phyloP scores from a whole-genome alignment of 2,113 vertebrate species.

The Promerops cafer region DNA sequence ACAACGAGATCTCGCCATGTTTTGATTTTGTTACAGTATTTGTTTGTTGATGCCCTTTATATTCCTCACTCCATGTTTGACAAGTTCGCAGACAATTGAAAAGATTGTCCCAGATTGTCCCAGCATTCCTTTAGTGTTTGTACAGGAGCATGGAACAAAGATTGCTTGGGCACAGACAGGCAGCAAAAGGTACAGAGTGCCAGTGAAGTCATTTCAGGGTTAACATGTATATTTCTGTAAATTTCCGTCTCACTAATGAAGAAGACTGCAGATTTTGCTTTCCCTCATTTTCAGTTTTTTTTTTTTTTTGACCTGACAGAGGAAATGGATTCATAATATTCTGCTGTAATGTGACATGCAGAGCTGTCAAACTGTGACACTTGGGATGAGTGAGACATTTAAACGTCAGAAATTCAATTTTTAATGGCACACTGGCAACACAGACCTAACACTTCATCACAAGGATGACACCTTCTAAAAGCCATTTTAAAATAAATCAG shows the following conservation, averaged over 20 bases:
- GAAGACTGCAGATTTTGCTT: background rate
- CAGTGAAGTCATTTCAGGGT: background rate
- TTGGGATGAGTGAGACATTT: conserved; percentile 51
- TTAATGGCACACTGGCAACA: conserved; percentile 52
- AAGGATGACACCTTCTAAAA: conserved; percentile 53
- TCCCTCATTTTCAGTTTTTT: background rate
- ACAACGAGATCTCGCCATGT: background rate
- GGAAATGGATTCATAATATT: conserved; percentile 34
- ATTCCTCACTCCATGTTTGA: background rate
- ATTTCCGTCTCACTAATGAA: background rate
- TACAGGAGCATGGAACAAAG: background rate
- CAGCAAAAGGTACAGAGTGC: background rate
- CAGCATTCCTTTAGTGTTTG: background rate
- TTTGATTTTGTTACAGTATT: background rate
- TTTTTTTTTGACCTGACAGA: background rate
- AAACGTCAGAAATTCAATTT: conserved; percentile 46
- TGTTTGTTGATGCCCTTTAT: background rate
- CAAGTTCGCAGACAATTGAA: background rate
- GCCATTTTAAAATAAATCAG: conserved; percentile 57
- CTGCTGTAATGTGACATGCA: conserved; percentile 25
- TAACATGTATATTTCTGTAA: background rate
- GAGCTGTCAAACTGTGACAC: conserved; percentile 50
- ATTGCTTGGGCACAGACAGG: background rate
- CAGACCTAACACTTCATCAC: conserved; percentile 51
- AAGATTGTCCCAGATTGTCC: background rate